Evolutionary conservation across 2,888 invertebrate species (phyloP), one percentile per base, ranked within the genome.

Genomic region (Acanthoscelides obtectus): DNA sequence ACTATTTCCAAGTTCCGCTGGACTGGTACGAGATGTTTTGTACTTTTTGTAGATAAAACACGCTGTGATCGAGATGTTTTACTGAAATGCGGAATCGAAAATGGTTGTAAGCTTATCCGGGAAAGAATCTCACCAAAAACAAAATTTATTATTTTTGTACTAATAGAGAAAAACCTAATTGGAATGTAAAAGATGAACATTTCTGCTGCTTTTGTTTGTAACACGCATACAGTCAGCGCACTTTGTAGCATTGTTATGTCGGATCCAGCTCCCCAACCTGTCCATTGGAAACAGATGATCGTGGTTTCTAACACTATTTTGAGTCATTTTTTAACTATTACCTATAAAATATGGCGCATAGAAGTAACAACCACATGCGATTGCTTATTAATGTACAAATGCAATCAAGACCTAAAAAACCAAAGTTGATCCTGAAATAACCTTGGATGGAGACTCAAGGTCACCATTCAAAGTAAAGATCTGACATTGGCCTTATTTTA

Each of bases 21-120:
- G 45, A 45, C 45, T 6, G 1, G 17, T 45, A 45, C 1, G 22
- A 66, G 66, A 8, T 22, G 12, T 66, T 66, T 66, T 66, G 20
- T 66, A 66, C 66, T 66, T 72, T 72, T 72, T 72, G 72, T 72
- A 72, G 72, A 70, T 68, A 72, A 70, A 69, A 70, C 70, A 72
- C 72, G 67, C 72, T 72, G 72, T 72, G 72, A 72, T 72, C 70
- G 68, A 68, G 45, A 69, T 72, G 69, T 70, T 72, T 72, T 72
- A 21, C 8, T 20, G 20, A 20, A 66, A 66, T 21, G 66, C 22
- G 66, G 19, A 66, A 66, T 66, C 20, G 20, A 66, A 66, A 66
- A 66, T 66, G 22, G 20, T 66, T 66, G 22, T 66, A 66, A 21
- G 1, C 22, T 21, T 66, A 21, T 66, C 27, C 22, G 73, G 73